Evolutionary conservation across 2,113 vertebrate genomes (phyloP).

Genomic region (Urocolius indicus): DNA sequence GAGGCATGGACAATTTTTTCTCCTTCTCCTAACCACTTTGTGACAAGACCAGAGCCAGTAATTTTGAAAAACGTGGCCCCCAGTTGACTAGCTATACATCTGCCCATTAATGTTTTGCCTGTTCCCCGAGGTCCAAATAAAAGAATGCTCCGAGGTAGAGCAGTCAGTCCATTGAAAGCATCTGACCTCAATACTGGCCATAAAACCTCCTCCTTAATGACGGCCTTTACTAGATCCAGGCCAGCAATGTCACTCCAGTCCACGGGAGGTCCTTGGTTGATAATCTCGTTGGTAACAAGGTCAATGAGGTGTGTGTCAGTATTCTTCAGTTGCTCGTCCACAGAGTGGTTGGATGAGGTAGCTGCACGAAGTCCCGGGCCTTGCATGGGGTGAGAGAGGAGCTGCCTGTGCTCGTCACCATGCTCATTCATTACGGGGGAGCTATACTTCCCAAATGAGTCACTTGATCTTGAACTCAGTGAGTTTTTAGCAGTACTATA

Average conservation of each 20-base stretch:
- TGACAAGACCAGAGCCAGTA: constrained; percentile 89
- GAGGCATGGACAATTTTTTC: constrained; percentile 96
- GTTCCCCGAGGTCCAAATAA: constrained; percentile 98
- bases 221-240: constrained; percentile 94
- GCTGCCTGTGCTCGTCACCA: constrained; percentile 90
- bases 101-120: constrained; percentile 93
- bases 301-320: constrained; percentile 95
- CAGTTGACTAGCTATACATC: constrained; percentile 96
- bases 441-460: constrained; percentile 92
- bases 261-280: constrained; percentile 92
- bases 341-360: constrained; percentile 93
- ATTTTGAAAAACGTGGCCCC: constrained; percentile 95
- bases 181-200: constrained; percentile 98
- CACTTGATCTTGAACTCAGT: constrained; percentile 86
- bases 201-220: constrained; percentile 97
- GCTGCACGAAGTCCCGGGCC: constrained; percentile 89
- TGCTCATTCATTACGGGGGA: constrained; percentile 91
- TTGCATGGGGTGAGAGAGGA: constrained; percentile 89
- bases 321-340: constrained; percentile 97
- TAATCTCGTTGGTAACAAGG: constrained; percentile 96
- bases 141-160: constrained; percentile 96
- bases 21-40: constrained; percentile 95
- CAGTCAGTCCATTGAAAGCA: constrained; percentile 92
- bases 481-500: constrained; percentile 93
- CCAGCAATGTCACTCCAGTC: constrained; percentile 98